Conservation (phyloP, 2,797 vertebrate genomes). For the Rhodeus uyekii region DNA sequence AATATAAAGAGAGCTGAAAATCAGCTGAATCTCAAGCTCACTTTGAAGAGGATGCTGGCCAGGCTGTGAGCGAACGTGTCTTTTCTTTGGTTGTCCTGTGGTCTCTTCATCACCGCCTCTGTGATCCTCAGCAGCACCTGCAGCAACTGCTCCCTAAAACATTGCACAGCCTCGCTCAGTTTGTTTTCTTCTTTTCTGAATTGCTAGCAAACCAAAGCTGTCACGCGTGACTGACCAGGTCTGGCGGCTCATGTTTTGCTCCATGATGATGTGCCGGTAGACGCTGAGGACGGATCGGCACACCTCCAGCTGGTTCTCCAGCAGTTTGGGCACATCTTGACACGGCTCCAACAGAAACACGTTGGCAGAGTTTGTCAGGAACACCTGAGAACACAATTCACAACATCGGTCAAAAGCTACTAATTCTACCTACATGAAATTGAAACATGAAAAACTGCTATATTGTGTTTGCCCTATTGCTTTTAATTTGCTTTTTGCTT, state of each 20-base stretch:
- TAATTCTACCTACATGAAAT: too few relatives aligned
- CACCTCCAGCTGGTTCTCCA: slow-evolving; percentile 94
- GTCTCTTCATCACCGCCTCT: slow-evolving; percentile 95
- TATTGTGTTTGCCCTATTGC: too few relatives aligned
- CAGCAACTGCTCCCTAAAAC: slow-evolving; percentile 94
- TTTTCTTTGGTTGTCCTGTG: slow-evolving; percentile 88
- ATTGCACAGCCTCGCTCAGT: background rate
- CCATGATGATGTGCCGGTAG: slow-evolving; percentile 98
- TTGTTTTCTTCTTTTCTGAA: too few relatives aligned
- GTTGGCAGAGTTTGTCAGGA: slow-evolving; percentile 94
- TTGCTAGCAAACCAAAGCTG: background rate
- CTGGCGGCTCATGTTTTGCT: slow-evolving; percentile 90
- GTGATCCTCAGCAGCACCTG: slow-evolving; percentile 96
- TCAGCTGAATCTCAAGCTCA: slow-evolving; percentile 67
- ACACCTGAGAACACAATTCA: slow-evolving; percentile 79
- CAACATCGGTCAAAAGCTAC: background rate
- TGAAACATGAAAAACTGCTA: too few relatives aligned
- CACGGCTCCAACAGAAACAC: slow-evolving; percentile 97
- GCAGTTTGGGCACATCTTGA: slow-evolving; percentile 87
- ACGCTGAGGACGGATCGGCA: slow-evolving; percentile 94
- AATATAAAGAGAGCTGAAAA: background rate
- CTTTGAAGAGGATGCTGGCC: slow-evolving; percentile 92
- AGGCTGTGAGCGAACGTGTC: slow-evolving; percentile 91
- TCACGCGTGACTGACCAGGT: slow-evolving; percentile 87
- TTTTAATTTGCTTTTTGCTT: too few relatives aligned